These are phyloP conservation scores for Eurystomus gularis DNA, from an alignment of 2,113 vertebrate species.

Conservation along the genomic window DNA sequence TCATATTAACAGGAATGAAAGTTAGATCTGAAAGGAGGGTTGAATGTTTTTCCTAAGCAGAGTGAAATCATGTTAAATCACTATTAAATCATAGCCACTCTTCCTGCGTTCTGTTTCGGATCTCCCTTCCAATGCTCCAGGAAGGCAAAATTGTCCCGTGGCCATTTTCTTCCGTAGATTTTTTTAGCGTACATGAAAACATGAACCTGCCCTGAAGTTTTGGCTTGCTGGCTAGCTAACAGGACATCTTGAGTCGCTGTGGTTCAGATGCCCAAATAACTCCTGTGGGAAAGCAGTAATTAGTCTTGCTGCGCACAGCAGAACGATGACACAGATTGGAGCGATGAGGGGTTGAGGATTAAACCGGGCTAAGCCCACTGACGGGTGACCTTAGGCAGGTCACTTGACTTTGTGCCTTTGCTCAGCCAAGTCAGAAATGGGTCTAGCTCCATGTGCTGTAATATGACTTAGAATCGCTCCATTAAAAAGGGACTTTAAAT, in stretches of 20 bases:
- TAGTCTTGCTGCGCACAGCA: not conserved
- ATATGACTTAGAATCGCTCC: not conserved
- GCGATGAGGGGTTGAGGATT: not conserved
- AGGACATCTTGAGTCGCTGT: not conserved
- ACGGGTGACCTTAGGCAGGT: not conserved
- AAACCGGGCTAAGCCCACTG: not conserved
- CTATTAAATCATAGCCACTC: not conserved
- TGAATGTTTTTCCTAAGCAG: too few relatives aligned
- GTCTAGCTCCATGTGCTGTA: not conserved
- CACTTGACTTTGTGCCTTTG: not conserved
- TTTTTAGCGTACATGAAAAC: not conserved
- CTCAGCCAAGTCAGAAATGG: not conserved
- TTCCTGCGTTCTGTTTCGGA: not conserved
- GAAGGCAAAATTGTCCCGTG: not conserved
- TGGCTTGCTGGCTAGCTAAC: not conserved
- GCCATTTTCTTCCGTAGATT: not conserved
- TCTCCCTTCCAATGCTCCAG: not conserved
- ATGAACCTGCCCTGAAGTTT: not conserved
- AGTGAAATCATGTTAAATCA: not conserved
- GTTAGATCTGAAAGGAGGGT: not conserved
- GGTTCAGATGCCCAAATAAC: not conserved
- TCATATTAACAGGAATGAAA: not conserved
- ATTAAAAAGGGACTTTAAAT: not conserved
- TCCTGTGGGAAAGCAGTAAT: not conserved
- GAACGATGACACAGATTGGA: not conserved